Evolutionary conservation across 2,888 invertebrate genomes (phyloP).

Genomic region (Frankliniella fusca): DNA sequence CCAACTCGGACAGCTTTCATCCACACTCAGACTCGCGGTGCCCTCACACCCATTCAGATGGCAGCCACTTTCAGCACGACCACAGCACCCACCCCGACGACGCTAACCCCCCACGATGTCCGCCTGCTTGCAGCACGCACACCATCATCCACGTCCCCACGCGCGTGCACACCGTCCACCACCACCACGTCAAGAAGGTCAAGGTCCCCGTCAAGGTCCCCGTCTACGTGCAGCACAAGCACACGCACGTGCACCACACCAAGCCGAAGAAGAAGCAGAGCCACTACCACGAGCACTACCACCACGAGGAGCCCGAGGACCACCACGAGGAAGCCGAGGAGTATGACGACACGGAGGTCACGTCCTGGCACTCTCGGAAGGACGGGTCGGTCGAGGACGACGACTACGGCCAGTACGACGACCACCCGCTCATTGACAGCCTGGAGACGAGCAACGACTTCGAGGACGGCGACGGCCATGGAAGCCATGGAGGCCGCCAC

Average conservation of each 20-base stretch:
- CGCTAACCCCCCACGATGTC: neutral
- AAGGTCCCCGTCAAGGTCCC: conserved; percentile 23
- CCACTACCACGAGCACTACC: neutral
- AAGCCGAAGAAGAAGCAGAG: neutral
- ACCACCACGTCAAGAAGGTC: conserved; percentile 24
- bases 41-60: neutral
- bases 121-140: conserved; percentile 4
- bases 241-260: conserved; percentile 1
- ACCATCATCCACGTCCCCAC: conserved; percentile 18
- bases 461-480: neutral
- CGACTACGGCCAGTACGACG: neutral
- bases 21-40: neutral
- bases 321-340: neutral
- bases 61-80: neutral
- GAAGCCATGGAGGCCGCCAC: no score
- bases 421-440: neutral
- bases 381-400: neutral
- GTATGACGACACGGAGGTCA: neutral
- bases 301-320: neutral
- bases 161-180: conserved; percentile 14
- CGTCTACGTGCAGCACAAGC: conserved; percentile 17
- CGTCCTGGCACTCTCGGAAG: conserved; percentile 3
- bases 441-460: neutral
- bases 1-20: neutral
- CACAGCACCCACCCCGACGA: neutral